These are phyloP conservation scores for Vanessa cardui DNA, from an alignment of 2,888 invertebrate genomes.

Conservation along the genomic window DNA sequence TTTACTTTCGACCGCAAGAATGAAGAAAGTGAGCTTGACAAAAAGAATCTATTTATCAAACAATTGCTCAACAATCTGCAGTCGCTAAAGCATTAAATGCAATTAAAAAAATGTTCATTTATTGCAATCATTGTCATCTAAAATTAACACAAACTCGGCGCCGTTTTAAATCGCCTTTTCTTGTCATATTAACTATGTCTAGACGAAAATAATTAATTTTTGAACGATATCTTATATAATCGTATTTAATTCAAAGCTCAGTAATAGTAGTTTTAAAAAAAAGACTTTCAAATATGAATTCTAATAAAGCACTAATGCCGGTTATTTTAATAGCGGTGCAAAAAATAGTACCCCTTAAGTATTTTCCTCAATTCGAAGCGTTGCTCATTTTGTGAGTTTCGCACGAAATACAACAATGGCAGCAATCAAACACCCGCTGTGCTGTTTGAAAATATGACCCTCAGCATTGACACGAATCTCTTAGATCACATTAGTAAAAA, in stretches of 20 bases:
- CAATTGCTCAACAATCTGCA: conserved; percentile 35
- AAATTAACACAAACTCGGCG: conserved; percentile 6
- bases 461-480: conserved; percentile 18
- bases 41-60: conserved; percentile 42
- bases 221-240: background rate
- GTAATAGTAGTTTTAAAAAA: conserved; percentile 6
- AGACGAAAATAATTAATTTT: conserved; percentile 11
- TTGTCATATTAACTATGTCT: background rate
- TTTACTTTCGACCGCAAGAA: conserved; percentile 44
- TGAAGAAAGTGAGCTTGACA: conserved; percentile 43
- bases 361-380: conserved; percentile 25
- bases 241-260: background rate
- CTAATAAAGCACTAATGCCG: background rate
- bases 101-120: conserved; percentile 18
- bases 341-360: conserved; percentile 14
- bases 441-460: conserved; percentile 62
- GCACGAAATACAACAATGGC: conserved; percentile 58
- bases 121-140: conserved; percentile 18
- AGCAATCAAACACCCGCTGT: conserved; percentile 71
- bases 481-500: conserved; percentile 32
- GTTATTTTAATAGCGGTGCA: background rate
- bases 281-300: background rate
- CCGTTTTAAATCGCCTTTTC: background rate
- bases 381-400: conserved; percentile 43
- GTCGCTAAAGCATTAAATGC: conserved; percentile 25